These are phyloP conservation scores for Tipula vernalis DNA, from an alignment of 2,888 invertebrate species.

Conservation along the genomic window DNA sequence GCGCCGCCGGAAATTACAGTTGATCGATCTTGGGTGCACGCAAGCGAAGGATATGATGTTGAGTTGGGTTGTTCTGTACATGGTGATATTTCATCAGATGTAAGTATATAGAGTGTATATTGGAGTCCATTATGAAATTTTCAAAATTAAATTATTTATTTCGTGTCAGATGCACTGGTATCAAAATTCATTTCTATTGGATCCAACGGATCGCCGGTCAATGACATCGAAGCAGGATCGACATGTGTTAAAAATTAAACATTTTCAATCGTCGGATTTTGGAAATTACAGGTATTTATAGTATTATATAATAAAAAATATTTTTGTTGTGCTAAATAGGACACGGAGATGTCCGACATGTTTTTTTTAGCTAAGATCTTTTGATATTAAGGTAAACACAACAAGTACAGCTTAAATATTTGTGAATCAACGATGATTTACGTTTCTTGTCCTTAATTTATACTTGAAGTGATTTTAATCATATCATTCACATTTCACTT, in stretches of 20 bases:
- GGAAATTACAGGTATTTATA: conserved; percentile 48
- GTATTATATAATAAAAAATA: too few species aligned
- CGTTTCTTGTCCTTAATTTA: too few species aligned
- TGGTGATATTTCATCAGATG: conserved; percentile 43
- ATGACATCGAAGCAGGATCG: conserved; percentile 47
- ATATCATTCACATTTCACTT: too few species aligned
- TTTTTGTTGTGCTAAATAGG: too few species aligned
- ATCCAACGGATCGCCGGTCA: conserved; percentile 46
- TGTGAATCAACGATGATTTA: too few species aligned
- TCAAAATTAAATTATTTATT: too few species aligned
- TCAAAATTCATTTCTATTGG: conserved; percentile 47
- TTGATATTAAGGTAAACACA: too few species aligned
- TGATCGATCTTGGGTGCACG: conserved; percentile 47
- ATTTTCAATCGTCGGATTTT: conserved; percentile 48
- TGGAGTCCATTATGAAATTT: not conserved
- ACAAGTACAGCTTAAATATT: too few species aligned
- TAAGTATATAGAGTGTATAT: conserved; percentile 23
- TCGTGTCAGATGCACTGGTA: conserved; percentile 52
- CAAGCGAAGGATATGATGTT: conserved; percentile 48
- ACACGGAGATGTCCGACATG: too few species aligned
- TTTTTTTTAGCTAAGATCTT: too few species aligned
- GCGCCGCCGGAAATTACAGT: conserved; percentile 52
- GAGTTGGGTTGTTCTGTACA: conserved; percentile 48
- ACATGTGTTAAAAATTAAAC: conserved; percentile 44
- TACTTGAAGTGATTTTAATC: too few species aligned